Evolutionary conservation across 2,797 vertebrate species (phyloP).

Genomic region (Brotula barbata): DNA sequence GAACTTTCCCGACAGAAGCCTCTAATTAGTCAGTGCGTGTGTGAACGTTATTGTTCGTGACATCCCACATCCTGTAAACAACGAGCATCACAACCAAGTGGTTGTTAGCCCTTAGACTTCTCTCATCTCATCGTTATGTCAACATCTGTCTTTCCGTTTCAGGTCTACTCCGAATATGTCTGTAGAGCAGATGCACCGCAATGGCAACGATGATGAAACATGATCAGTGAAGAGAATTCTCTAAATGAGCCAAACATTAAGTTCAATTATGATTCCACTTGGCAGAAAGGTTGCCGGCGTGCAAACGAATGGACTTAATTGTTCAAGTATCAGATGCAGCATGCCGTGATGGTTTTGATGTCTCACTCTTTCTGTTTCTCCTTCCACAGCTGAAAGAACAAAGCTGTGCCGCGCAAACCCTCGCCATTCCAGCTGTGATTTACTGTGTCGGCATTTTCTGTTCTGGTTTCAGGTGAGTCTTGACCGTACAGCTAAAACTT

Average conservation of each 20-base stretch:
- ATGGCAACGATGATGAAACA: conserved; percentile 2
- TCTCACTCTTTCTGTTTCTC: conserved; percentile 15
- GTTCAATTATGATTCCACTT: background rate
- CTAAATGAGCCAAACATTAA: background rate
- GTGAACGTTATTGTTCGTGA: conserved; percentile 53
- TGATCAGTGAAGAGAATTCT: background rate
- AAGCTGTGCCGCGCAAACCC: conserved; percentile 29
- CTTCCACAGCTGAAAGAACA: conserved; percentile 33
- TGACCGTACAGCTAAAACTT: conserved; percentile 21
- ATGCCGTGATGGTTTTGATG: conserved; percentile 9
- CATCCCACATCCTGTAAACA: conserved; percentile 64
- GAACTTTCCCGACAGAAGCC: conserved; percentile 64
- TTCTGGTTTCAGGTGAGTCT: conserved; percentile 60
- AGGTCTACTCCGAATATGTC: background rate
- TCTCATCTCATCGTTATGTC: conserved; percentile 20
- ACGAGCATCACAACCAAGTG: conserved; percentile 54
- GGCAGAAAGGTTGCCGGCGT: background rate
- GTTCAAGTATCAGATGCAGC: conserved; percentile 28
- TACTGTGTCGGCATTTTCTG: conserved; percentile 55
- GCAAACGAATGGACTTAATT: conserved; percentile 19
- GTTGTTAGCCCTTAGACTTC: conserved; percentile 31
- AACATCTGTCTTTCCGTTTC: conserved; percentile 14
- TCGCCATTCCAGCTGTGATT: conserved; percentile 53
- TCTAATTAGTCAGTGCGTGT: conserved; percentile 48
- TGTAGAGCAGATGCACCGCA: background rate